Evolutionary conservation across 2,797 vertebrate species (phyloP).

Genomic region (Neoniphon sammara): DNA sequence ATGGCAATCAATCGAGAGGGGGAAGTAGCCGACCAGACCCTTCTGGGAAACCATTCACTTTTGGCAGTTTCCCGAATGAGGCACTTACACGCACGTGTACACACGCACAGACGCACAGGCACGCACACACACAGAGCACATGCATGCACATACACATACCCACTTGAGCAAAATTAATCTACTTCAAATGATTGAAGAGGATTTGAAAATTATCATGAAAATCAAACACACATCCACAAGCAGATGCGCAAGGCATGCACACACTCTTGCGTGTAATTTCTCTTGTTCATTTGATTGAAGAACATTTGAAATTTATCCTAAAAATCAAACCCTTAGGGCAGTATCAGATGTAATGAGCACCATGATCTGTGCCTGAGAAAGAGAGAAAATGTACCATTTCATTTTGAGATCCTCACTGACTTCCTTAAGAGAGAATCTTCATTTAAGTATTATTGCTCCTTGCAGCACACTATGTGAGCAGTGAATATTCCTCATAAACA

Average conservation of each 20-base stretch:
- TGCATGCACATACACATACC: background rate
- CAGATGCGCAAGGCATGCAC: background rate
- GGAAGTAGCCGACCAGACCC: constrained; percentile 1
- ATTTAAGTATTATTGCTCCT: too few relatives aligned
- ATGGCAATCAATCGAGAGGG: constrained; percentile 49
- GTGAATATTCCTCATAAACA: too few relatives aligned
- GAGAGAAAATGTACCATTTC: too few relatives aligned
- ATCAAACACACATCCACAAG: constrained; percentile 5
- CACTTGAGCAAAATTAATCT: background rate
- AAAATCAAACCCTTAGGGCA: background rate
- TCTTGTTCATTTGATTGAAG: too few relatives aligned
- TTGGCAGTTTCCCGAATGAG: constrained; percentile 7
- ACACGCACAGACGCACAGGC: background rate
- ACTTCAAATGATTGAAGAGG: background rate
- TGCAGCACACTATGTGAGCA: too few relatives aligned
- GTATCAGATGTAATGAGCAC: too few relatives aligned
- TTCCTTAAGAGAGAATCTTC: background rate
- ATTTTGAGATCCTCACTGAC: too few relatives aligned
- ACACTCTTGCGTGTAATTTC: background rate
- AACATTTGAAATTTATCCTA: too few relatives aligned
- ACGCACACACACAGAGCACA: background rate
- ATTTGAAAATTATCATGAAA: background rate
- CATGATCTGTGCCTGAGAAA: background rate
- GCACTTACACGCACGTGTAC: constrained; percentile 1
- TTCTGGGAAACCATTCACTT: constrained; percentile 46